These are phyloP conservation scores for Erebia ligea DNA, from an alignment of 2,888 invertebrate species.

Conservation along the genomic window DNA sequence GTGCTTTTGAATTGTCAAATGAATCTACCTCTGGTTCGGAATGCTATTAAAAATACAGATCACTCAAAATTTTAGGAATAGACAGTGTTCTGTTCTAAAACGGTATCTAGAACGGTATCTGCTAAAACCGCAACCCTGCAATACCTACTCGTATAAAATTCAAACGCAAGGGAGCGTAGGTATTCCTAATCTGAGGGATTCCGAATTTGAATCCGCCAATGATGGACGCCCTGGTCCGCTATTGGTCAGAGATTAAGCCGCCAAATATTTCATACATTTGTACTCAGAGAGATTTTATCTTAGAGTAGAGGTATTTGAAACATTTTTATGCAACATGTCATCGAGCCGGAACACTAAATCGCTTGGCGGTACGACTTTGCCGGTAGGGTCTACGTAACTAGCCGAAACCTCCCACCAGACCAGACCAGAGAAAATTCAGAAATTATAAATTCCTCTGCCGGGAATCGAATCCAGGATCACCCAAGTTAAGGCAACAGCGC, in stretches of 20 bases:
- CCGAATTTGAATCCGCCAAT: slow-evolving; percentile 68
- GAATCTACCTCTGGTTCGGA: too few relatives aligned
- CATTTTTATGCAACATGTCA: background rate
- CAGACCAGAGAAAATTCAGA: too few relatives aligned
- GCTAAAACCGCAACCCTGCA: background rate
- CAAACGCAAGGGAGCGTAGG: slow-evolving; percentile 12
- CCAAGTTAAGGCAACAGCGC: too few relatives aligned
- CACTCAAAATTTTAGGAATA: background rate
- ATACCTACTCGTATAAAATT: background rate
- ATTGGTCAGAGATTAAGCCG: slow-evolving; percentile 48
- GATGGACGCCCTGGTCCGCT: slow-evolving; percentile 45
- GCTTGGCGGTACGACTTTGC: too few relatives aligned
- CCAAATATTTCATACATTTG: slow-evolving; percentile 19
- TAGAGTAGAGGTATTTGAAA: background rate
- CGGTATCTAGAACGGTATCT: too few relatives aligned
- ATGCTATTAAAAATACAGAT: too few relatives aligned
- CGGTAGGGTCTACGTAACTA: too few relatives aligned
- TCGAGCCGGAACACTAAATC: too few relatives aligned
- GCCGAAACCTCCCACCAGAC: too few relatives aligned
- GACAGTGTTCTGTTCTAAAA: background rate
- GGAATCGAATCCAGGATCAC: too few relatives aligned
- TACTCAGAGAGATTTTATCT: slow-evolving; percentile 1
- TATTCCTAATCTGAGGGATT: slow-evolving; percentile 50
- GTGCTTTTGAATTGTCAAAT: too few relatives aligned
- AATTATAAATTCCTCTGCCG: too few relatives aligned